Base-by-base conservation (phyloP, 2,888 invertebrate genomes). In the Cheilosia impressa region DNA sequence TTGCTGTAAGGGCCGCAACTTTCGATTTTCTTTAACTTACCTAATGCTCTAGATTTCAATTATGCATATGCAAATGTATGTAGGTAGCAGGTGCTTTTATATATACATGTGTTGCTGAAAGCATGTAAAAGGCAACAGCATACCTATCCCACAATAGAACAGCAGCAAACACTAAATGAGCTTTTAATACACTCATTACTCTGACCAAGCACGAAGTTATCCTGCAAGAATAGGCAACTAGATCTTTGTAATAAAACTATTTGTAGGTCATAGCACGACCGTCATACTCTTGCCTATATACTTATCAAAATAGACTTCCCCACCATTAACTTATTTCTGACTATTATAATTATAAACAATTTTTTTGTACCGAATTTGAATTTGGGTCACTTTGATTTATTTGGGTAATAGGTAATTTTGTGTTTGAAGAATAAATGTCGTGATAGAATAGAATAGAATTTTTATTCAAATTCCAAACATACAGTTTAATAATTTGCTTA, bases 1-100 rank as follows among this genome's bases (percentile, higher is more conserved):
- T 53, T 31, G 52, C 53, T 71, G 17, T 52, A 34, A 17, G 27
- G 76, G 71, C 68, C 66, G 34, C 47, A 66, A 72, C 72, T 77
- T 85, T 84, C 81, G 76, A 85, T 80, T 85, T 72, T 77, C 76
- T 47, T 85, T 52, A 66, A 60, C 66, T 71, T n/a, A 60, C 66
- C 66, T n/a, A 17, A 31, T 85, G 81, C 45, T 77, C 85, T 72
- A 81, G 76, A 81, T 85, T 71, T 81, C 58, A 50, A 34, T 22
- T 81, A 57, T 81, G 58, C 63, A 79, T 69, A 84, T 73, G 69
- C 65, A 80, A 79, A 79, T 73, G 65, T 62, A 55, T 43, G 60
- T 43, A 53, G 24, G 13, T 38, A 13, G 38, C 4, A 38, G 38
- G 38, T 38, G 38, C 38, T 13, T 31, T 4, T 31, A 22, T 38